These are phyloP conservation scores for Xylocopa sonorina DNA, from an alignment of 1,140 invertebrate species.

Conservation along the genomic window DNA sequence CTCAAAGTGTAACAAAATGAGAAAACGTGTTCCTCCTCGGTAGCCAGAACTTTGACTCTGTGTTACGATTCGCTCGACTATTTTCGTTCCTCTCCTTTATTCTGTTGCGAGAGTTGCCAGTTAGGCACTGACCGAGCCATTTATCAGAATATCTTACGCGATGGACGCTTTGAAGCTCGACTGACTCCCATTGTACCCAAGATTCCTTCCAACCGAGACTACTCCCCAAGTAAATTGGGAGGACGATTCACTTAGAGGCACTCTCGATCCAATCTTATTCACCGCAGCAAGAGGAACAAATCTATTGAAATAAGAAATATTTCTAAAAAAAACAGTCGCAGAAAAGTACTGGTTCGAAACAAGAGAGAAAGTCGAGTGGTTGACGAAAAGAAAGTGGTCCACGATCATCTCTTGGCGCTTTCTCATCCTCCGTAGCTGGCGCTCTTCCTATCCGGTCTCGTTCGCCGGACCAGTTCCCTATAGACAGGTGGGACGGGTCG, in stretches of 20 bases:
- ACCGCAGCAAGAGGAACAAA: too few species aligned
- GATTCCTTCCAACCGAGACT: too few species aligned
- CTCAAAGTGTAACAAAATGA: conserved; percentile 27
- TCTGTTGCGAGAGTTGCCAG: neutral
- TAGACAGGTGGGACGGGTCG: conserved; percentile 78
- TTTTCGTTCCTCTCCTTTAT: neutral
- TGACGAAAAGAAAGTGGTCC: neutral
- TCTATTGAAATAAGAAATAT: too few species aligned
- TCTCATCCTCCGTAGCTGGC: neutral
- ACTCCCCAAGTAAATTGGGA: too few species aligned
- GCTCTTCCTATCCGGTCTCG: conserved; percentile 9
- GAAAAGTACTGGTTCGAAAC: too few species aligned
- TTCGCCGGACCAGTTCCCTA: conserved; percentile 46
- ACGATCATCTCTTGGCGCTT: neutral
- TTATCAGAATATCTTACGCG: too few species aligned
- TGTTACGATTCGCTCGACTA: neutral
- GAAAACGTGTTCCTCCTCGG: conserved; percentile 55
- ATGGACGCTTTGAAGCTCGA: too few species aligned
- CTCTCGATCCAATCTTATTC: too few species aligned
- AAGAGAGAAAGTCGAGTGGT: neutral
- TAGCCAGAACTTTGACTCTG: neutral
- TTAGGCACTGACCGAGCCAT: too few species aligned
- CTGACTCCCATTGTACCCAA: too few species aligned
- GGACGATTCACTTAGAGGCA: too few species aligned
- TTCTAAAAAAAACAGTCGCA: too few species aligned